Conservation (phyloP, 1,140 invertebrate species). For the Homarus americanus region DNA sequence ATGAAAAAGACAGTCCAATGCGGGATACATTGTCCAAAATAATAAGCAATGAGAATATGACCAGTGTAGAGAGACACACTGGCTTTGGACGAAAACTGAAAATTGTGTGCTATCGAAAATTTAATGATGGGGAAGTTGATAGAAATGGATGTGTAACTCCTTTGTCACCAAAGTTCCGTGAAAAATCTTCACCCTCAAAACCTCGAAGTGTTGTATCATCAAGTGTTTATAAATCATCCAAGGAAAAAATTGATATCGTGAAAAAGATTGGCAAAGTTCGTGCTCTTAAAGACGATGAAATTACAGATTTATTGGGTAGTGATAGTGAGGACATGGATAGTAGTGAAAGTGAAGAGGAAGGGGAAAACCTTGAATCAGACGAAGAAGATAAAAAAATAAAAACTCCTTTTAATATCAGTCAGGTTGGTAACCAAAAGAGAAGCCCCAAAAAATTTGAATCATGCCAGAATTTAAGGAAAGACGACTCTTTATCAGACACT, state of each 20-base stretch:
- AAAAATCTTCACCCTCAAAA: neutral
- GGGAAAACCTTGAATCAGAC: neutral
- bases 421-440: neutral
- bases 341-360: neutral
- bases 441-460: neutral
- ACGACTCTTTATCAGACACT: neutral
- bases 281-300: constrained; percentile 52
- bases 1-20: neutral
- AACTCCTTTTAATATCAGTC: neutral
- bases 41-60: constrained; percentile 29
- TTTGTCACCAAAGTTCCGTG: constrained; percentile 29
- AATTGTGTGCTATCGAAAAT: constrained; percentile 51
- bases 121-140: constrained; percentile 55
- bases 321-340: constrained; percentile 42
- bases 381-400: neutral
- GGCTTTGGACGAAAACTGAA: constrained; percentile 45
- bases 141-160: constrained; percentile 39
- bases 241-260: constrained; percentile 25
- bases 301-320: constrained; percentile 30
- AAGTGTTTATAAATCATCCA: constrained; percentile 24
- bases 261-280: constrained; percentile 57
- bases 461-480: neutral
- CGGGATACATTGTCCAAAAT: neutral
- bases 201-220: neutral
- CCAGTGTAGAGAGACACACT: constrained; percentile 25